Percentiles rank a stretch among this genome's conserved stretches.
Evolutionary conservation across 1,140 invertebrate species (phyloP).

Genomic region (Drosophila santomea): DNA sequence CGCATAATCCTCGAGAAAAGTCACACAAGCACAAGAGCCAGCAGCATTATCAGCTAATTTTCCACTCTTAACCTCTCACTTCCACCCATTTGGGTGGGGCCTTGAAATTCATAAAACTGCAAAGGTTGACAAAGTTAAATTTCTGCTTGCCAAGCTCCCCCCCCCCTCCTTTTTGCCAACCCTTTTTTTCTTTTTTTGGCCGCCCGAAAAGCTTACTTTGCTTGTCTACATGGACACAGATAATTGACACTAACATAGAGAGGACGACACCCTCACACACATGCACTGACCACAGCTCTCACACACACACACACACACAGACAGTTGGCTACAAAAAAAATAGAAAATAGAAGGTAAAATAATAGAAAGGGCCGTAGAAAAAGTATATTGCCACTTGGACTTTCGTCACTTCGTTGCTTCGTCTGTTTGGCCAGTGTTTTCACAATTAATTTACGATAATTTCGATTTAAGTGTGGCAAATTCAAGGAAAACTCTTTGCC

Average conservation of each 20-base stretch:
- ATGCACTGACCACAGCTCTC: slow-evolving; percentile 2
- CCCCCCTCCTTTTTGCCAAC: too few relatives aligned
- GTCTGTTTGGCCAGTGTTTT: slow-evolving; percentile 9
- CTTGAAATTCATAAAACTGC: slow-evolving; percentile 72
- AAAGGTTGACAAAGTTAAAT: slow-evolving; percentile 68
- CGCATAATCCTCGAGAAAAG: slow-evolving; percentile 31
- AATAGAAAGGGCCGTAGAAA: slow-evolving; percentile 14
- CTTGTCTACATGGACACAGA: slow-evolving; percentile 11
- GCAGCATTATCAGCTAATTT: slow-evolving; percentile 45
- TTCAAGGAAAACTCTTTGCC: slow-evolving; percentile 20
- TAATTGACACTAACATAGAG: slow-evolving; percentile 7
- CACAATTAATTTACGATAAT: slow-evolving; percentile 75
- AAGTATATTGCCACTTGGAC: slow-evolving; percentile 2
- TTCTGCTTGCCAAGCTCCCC: slow-evolving; percentile 11
- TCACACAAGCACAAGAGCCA: slow-evolving; percentile 22
- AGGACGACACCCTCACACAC: slow-evolving; percentile 3
- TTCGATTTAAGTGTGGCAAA: slow-evolving; percentile 60
- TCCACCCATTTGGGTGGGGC: slow-evolving; percentile 1
- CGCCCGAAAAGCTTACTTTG: slow-evolving; percentile 14
- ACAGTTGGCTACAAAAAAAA: background rate
- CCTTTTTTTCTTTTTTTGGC: background rate
- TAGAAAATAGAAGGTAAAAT: background rate
- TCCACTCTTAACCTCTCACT: slow-evolving; percentile 29
- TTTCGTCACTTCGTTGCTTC: slow-evolving; percentile 11
- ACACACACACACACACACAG: background rate